These are phyloP conservation scores for Rhagologus leucostigma DNA, from an alignment of 2,113 vertebrate genomes.

Conservation along the genomic window DNA sequence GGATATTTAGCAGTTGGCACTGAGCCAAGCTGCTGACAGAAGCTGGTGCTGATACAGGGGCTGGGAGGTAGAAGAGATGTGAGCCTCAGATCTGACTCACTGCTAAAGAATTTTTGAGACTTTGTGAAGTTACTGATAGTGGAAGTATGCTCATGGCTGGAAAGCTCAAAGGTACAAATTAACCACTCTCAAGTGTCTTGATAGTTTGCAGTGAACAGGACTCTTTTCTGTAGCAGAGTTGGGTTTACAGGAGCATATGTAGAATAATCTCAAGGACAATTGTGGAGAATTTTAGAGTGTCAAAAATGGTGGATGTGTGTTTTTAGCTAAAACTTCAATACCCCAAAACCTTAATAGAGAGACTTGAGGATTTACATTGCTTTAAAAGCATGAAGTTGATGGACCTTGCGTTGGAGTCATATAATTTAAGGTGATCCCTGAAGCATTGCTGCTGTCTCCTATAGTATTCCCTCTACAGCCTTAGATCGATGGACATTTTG, in stretches of 20 bases:
- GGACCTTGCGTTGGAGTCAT: not conserved
- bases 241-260: not conserved
- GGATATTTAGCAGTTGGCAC: not conserved
- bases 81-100: not conserved
- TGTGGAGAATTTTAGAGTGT: not conserved
- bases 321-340: not conserved
- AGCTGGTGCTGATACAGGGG: not conserved
- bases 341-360: not conserved
- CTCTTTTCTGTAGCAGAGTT: not conserved
- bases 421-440: not conserved
- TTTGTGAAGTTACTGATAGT: not conserved
- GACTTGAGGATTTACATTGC: not conserved
- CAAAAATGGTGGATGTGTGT: not conserved
- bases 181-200: not conserved
- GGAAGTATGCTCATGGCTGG: not conserved
- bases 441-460: not conserved
- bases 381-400: not conserved
- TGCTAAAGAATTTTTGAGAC: not conserved
- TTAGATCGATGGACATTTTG: not conserved
- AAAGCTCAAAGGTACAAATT: not conserved
- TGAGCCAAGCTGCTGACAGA: not conserved
- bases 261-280: not conserved
- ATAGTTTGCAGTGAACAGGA: not conserved
- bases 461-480: not conserved
- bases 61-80: not conserved